Evolutionary conservation across 2,113 vertebrate genomes (phyloP).

Genomic region (Clupea harengus): DNA sequence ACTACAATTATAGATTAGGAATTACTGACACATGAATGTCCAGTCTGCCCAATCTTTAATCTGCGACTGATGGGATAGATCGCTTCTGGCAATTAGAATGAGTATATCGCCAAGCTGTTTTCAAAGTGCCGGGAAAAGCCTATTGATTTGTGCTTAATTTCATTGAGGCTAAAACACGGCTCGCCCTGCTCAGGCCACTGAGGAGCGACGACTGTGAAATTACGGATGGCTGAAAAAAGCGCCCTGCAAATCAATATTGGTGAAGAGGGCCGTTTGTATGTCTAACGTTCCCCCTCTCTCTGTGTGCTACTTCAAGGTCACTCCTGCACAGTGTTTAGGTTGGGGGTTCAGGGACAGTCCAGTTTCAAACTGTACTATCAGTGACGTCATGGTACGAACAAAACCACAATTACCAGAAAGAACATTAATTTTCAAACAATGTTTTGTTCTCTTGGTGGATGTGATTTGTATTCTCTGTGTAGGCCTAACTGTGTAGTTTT

Average conservation of each 20-base stretch:
- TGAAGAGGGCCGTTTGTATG: conserved; percentile 31
- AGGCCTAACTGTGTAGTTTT: not conserved
- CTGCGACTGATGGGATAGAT: not conserved
- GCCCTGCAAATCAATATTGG: conserved; percentile 46
- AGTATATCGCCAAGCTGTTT: conserved; percentile 10
- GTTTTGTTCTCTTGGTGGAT: not conserved
- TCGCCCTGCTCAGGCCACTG: conserved; percentile 36
- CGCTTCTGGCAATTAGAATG: conserved; percentile 35
- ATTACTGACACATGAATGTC: not conserved
- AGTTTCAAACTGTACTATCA: not conserved
- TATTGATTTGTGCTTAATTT: conserved; percentile 54
- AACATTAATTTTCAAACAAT: not conserved
- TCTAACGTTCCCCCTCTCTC: conserved; percentile 20
- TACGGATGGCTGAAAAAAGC: conserved; percentile 43
- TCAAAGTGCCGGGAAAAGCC: conserved; percentile 33
- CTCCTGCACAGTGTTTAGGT: not conserved
- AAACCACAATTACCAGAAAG: not conserved
- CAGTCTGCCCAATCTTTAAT: not conserved
- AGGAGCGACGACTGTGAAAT: conserved; percentile 38
- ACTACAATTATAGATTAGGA: conserved; percentile 9
- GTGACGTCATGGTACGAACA: not conserved
- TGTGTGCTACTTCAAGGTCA: conserved; percentile 37
- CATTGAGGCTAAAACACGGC: conserved; percentile 32
- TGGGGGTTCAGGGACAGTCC: not conserved
- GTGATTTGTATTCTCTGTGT: not conserved